A percentile compares a stretch with the other conserved stretches of the same genome.
Evolutionary conservation across 2,113 vertebrate species (phyloP).

Genomic region (Lophotis ruficrista): DNA sequence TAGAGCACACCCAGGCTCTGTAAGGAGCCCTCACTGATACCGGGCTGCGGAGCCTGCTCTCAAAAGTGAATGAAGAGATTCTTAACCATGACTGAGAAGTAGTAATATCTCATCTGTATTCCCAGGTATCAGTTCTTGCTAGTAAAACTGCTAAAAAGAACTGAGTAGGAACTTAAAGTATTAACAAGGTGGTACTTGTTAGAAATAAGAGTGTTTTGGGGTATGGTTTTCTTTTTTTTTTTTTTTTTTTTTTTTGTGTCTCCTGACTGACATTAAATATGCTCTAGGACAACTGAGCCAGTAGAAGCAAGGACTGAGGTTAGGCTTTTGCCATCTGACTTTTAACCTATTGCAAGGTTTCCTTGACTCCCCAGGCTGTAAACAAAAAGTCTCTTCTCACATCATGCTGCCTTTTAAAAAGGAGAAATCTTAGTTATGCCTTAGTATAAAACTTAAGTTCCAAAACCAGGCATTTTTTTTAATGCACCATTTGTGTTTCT

Average conservation of each 20-base stretch:
- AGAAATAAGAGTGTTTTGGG: background rate
- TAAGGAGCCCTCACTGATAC: accelerated
- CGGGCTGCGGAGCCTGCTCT: accelerated
- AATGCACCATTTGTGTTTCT: background rate
- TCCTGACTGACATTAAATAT: background rate
- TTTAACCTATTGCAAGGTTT: background rate
- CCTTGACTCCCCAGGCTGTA: background rate
- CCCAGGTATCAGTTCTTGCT: background rate
- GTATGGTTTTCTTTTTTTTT: background rate
- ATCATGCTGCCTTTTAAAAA: background rate
- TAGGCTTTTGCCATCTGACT: background rate
- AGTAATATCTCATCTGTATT: background rate
- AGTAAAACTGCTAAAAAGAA: background rate
- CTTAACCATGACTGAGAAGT: accelerated
- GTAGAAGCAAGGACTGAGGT: background rate
- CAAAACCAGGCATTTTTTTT: background rate
- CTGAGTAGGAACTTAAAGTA: background rate
- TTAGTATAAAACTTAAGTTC: background rate
- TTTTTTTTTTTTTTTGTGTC: background rate
- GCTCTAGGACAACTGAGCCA: background rate
- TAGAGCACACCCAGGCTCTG: accelerated
- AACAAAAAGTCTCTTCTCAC: background rate
- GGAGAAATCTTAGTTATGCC: background rate
- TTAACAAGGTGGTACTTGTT: accelerated
- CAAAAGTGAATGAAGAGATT: background rate